Evolutionary conservation across 1,140 invertebrate species (phyloP), one percentile per base, ranked within the genome.

Genomic region (Cryptotermes secundus): DNA sequence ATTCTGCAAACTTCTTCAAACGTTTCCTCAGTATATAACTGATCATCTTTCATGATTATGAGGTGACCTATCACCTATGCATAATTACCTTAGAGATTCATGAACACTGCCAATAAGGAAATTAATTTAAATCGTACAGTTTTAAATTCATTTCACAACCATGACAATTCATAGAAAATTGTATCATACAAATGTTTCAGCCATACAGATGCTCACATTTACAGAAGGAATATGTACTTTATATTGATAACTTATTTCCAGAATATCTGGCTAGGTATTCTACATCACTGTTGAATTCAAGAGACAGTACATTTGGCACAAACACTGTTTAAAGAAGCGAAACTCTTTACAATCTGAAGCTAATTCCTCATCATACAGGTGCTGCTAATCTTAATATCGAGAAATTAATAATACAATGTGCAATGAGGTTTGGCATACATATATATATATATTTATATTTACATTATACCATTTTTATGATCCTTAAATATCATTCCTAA

Each of bases 121-220:
- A n/a, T 6, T 72, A 26, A n/a, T 31, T 31, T 31, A 72, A 72
- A 72, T 72, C 59, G 31, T 26, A 72, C 59, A n/a, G 26, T 72
- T 31, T 72, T 31, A 31, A 72, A 72, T 72, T 72, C 59, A 72
- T 72, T 72, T 72, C 59, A 72, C 59, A 72, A 72, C 59, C 59
- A 72, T 14, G n/a, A 72, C 59, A 72, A 59, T 59, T 59, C 53
- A 59, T 22, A 22, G 53, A 59, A 59, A 72, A 72, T n/a, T 72
- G 14, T 72, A 72, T 16, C n/a, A 72, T 72, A 72, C 59, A 72
- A 10, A 72, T 72, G n/a, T 31, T 72, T 72, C 59, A 72, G n/a
- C 59, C 59, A 72, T 31, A 72, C 59, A 72, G 3, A 72, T 31
- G 4, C 59, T 72, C n/a, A 72, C 59, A 72, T 59, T 59, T 59